Evolutionary conservation across 2,797 vertebrate species (phyloP).

Genomic region (Lepus townsendii): DNA sequence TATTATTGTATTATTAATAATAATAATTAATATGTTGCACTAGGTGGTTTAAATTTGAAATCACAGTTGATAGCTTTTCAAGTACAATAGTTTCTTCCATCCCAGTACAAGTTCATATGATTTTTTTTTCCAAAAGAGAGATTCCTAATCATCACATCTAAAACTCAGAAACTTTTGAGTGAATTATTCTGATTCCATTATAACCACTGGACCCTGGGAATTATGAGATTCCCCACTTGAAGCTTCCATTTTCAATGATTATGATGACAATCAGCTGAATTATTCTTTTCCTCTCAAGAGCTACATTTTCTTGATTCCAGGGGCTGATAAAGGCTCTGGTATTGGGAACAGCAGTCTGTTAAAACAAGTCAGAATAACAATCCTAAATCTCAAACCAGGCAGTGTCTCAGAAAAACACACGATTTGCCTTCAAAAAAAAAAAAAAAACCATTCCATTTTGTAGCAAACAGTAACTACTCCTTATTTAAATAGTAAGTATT

Average conservation of each 20-base stretch:
- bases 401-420: constrained; percentile 63
- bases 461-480: constrained; percentile 31
- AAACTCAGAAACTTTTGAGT: constrained; percentile 78
- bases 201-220: constrained; percentile 43
- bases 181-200: constrained; percentile 55
- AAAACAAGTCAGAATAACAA: constrained; percentile 57
- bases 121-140: constrained; percentile 76
- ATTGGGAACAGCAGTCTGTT: constrained; percentile 27
- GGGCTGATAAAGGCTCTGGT: constrained; percentile 56
- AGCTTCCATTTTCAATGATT: constrained; percentile 69
- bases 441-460: background rate
- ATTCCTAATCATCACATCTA: constrained; percentile 74
- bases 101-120: constrained; percentile 69
- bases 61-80: constrained; percentile 66
- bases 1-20: constrained; percentile 41
- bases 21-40: background rate
- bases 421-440: background rate
- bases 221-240: constrained; percentile 60
- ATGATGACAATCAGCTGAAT: constrained; percentile 76
- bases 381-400: background rate
- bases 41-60: background rate
- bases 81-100: constrained; percentile 75
- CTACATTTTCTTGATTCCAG: constrained; percentile 66
- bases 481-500: constrained; percentile 43
- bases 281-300: constrained; percentile 67